These are phyloP conservation scores for Holacanthella duospinosa DNA, from an alignment of 2,888 invertebrate genomes.

Conservation along the genomic window DNA sequence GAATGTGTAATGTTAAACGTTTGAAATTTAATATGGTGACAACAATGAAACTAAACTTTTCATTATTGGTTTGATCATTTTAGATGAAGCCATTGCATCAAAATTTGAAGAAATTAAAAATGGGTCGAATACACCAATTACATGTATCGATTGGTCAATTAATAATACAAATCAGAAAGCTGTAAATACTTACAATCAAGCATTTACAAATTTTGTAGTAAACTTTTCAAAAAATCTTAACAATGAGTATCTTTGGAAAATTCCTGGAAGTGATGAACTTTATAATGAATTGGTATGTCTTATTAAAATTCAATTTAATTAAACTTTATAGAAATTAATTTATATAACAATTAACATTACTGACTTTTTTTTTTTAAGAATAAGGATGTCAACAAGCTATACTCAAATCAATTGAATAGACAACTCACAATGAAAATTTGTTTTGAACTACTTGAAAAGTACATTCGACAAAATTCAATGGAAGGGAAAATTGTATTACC, in stretches of 20 bases:
- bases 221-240: background rate
- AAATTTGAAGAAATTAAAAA: background rate
- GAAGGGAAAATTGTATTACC: background rate
- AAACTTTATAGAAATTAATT: background rate
- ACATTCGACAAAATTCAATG: background rate
- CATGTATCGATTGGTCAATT: too few relatives aligned
- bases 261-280: background rate
- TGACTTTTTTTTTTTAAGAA: background rate
- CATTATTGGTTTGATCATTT: background rate
- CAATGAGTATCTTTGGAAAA: background rate
- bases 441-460: background rate
- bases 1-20: background rate
- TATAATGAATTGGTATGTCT: background rate
- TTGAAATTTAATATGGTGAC: background rate
- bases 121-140: background rate
- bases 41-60: background rate
- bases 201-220: background rate
- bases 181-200: background rate
- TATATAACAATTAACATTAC: background rate
- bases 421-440: background rate
- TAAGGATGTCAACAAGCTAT: background rate
- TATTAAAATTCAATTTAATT: background rate
- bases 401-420: background rate
- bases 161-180: too few relatives aligned
- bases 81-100: background rate